A percentile compares a stretch with the other conserved stretches of the same genome.
Evolutionary conservation across 2,797 vertebrate species (phyloP).

Genomic region (Clamator glandarius): DNA sequence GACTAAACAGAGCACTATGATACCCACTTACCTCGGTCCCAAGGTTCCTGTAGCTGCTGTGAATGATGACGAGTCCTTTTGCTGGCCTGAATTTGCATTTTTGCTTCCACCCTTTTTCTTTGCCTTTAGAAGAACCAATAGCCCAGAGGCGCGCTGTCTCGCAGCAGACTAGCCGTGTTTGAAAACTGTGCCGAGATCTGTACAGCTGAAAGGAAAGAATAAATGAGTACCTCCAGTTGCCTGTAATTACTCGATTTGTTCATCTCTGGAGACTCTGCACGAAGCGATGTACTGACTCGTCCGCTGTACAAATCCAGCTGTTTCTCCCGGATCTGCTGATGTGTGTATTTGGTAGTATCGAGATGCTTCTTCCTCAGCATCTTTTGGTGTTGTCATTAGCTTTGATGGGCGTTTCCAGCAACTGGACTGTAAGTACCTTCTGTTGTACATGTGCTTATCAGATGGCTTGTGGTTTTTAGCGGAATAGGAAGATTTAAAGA

Average conservation of each 20-base stretch:
- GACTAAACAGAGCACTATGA: background rate
- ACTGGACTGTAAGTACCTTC: background rate
- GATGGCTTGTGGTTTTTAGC: background rate
- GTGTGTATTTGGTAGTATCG: background rate
- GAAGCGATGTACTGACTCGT: background rate
- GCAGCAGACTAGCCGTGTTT: background rate
- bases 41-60: background rate
- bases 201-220: background rate
- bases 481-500: background rate
- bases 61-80: background rate
- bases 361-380: background rate
- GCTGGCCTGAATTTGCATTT: background rate
- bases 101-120: background rate
- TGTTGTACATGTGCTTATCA: background rate
- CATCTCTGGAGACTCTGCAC: background rate
- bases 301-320: background rate
- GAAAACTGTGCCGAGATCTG: background rate
- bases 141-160: background rate
- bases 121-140: background rate
- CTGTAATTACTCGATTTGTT: background rate
- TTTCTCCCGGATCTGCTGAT: background rate
- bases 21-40: background rate
- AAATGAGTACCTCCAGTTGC: background rate
- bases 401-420: background rate
- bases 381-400: background rate